Evolutionary conservation across 2,888 invertebrate species (phyloP).

Genomic region (Archips crataeganus): DNA sequence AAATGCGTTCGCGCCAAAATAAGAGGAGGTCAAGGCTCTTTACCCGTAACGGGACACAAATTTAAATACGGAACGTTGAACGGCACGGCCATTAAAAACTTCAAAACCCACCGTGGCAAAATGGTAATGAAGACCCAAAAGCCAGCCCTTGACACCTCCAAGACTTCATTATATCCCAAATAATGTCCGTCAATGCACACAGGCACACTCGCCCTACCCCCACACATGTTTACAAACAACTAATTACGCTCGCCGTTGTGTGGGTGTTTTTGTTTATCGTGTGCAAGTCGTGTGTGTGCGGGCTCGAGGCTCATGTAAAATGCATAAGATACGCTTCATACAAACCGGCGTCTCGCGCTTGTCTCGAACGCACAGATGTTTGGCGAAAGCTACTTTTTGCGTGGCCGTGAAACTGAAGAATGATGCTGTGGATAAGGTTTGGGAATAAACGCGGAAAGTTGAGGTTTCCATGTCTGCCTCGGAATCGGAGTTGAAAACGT

Average conservation of each 20-base stretch:
- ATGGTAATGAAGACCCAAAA: conserved; percentile 61
- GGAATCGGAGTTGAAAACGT: neutral
- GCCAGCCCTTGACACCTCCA: conserved; percentile 72
- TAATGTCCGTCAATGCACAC: conserved; percentile 63
- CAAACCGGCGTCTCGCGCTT: conserved; percentile 65
- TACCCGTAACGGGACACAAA: conserved; percentile 23
- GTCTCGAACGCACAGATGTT: conserved; percentile 78
- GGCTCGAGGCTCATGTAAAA: conserved; percentile 86
- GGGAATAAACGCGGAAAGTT: conserved; percentile 26
- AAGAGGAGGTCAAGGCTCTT: conserved; percentile 32
- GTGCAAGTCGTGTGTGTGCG: conserved; percentile 52
- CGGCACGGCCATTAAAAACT: conserved; percentile 40
- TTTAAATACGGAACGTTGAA: conserved; percentile 38
- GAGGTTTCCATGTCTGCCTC: neutral
- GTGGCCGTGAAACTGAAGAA: conserved; percentile 55
- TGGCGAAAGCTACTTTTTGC: conserved; percentile 70
- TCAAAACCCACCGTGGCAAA: conserved; percentile 49
- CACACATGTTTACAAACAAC: conserved; percentile 77
- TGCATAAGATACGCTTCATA: conserved; percentile 86
- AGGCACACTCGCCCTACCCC: conserved; percentile 50
- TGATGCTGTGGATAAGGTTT: conserved; percentile 17
- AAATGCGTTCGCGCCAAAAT: conserved; percentile 13
- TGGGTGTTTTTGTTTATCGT: conserved; percentile 61
- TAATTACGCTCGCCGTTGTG: conserved; percentile 70
- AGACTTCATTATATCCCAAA: conserved; percentile 71